Base-by-base conservation (phyloP, 1,140 invertebrate genomes). In the Temnothorax longispinosus region DNA sequence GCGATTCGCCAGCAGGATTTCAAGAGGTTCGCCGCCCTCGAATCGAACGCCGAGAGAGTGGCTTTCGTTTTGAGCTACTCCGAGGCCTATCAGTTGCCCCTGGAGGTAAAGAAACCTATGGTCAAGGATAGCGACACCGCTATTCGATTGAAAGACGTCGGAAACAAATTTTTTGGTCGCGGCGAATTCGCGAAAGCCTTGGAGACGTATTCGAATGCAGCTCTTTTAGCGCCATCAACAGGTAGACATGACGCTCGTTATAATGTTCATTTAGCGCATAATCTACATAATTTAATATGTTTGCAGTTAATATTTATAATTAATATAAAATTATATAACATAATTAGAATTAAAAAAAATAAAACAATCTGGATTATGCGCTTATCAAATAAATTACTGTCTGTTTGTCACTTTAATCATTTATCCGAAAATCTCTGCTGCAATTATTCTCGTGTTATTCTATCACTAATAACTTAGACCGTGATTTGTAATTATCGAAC, bases 141-240 rank as follows among this genome's bases (percentile, higher is more conserved):
- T 1, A 94, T 96, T 27, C 93, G 96, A 75, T 94, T 97, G 5
- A 98, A 99, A 94, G 96, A 97, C 69, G 95, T 96, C 82, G 98
- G 98, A 21, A 99, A 99, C 92, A 96, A 96, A 65, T 96, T 96
- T 38, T 99, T 98, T 89, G 97, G 97, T 89, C 96, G 96, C 87
- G 97, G 97, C 76, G 96, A 98, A 90, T 98, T 97, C 95, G 87
- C 94, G n/a, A 96, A 96, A 89, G 97, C 98, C 1, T 94, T 98
- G 88, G 94, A 97, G 35, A 94, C 96, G 6, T 99, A 99, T 94
- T 98, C 97, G 65, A 96, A 97, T 86, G 97, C 97, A 85, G 96
- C 97, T 90, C 92, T 97, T 35, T 91, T 96, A 18, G 96, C 98
- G 21, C 95, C 96, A 81, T 96, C 96, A 93, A 96, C 97, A 94